These are phyloP conservation scores for Herpailurus yagouaroundi DNA, from an alignment of 2,113 vertebrate species.

Conservation along the genomic window DNA sequence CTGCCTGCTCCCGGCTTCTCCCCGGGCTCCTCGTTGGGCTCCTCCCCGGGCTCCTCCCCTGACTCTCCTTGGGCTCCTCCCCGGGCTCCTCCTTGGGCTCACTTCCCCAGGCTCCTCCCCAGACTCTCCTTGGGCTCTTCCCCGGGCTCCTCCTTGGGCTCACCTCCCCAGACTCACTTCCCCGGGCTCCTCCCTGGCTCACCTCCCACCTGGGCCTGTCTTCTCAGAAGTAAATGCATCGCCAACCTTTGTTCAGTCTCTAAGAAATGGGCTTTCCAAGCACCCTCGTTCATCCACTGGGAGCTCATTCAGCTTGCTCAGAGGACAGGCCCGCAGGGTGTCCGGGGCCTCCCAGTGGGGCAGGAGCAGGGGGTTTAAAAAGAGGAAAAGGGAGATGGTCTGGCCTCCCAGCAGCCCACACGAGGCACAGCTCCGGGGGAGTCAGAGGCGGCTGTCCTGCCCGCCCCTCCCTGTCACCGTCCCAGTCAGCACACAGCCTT, in stretches of 20 bases:
- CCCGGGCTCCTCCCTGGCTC: not conserved
- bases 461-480: fast-evolving
- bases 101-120: no score
- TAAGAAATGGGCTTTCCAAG: not conserved
- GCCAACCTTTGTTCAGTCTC: fast-evolving
- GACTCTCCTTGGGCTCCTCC: no score
- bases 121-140: no score
- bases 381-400: fast-evolving
- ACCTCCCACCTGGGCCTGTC: no score
- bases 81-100: no score
- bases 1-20: constrained; percentile 33
- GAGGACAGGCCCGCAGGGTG: not conserved
- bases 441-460: no score
- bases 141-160: no score
- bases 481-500: no score
- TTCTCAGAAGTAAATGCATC: not conserved
- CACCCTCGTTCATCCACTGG: no score
- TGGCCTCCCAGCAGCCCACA: not conserved
- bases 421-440: not conserved
- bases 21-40: no score
- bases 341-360: not conserved
- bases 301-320: not conserved
- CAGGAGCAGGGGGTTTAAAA: not conserved
- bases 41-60: no score
- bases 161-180: no score